phyloP scores from a whole-genome alignment of 2,888 invertebrate genomes.

The Eupithecia pulchellata region DNA sequence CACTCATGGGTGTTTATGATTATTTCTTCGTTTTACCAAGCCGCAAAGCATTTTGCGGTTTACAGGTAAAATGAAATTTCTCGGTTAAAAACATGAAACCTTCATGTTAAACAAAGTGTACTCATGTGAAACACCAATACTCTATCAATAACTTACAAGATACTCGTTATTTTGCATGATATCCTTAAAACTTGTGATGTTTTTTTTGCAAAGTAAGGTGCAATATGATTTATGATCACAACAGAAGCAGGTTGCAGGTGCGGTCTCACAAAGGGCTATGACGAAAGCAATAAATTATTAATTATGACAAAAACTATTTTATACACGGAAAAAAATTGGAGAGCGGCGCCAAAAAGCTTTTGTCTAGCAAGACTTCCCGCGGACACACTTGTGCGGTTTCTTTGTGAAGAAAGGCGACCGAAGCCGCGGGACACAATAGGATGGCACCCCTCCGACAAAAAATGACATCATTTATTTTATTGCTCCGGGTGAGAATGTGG shows the following conservation, averaged over 20 bases:
- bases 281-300: slow-evolving; percentile 83
- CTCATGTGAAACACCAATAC: not conserved
- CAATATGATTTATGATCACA: slow-evolving; percentile 69
- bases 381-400: slow-evolving; percentile 60
- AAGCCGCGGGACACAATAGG: slow-evolving; percentile 70
- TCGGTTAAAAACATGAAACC: not conserved
- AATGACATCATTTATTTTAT: slow-evolving; percentile 86
- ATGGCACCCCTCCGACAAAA: slow-evolving; percentile 79
- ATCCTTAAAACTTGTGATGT: not conserved
- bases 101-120: not conserved
- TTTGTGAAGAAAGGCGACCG: slow-evolving; percentile 53
- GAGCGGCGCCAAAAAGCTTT: slow-evolving; percentile 81
- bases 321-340: slow-evolving; percentile 66
- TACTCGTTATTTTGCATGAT: not conserved
- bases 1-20: slow-evolving; percentile 2
- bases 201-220: not conserved
- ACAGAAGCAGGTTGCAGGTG: slow-evolving; percentile 83
- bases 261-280: slow-evolving; percentile 68
- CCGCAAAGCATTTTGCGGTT: not conserved
- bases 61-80: not conserved
- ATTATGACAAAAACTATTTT: slow-evolving; percentile 80
- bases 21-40: not conserved
- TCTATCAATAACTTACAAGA: not conserved
- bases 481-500: slow-evolving; percentile 81
- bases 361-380: slow-evolving; percentile 79